Percentiles rank a stretch among this genome's conserved stretches.
Conservation (phyloP, 2,113 vertebrate genomes). For the Triplophysa rosa region DNA sequence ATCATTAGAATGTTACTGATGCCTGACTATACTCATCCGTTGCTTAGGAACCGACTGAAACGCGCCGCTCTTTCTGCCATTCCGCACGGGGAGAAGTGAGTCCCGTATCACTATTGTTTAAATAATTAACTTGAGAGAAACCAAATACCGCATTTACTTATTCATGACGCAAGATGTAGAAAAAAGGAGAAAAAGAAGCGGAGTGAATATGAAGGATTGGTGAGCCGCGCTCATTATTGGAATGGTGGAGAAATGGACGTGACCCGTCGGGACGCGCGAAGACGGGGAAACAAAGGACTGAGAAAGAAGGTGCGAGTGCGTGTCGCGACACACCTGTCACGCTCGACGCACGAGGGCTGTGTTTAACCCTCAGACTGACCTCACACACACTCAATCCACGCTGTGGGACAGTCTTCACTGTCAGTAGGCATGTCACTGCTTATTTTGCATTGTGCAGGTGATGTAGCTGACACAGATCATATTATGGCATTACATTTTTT, state of each 20-base stretch:
- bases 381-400: constrained; percentile 59
- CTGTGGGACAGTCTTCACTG: background rate
- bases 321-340: constrained; percentile 55
- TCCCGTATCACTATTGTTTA: constrained; percentile 78
- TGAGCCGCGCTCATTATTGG: constrained; percentile 55
- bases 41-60: constrained; percentile 79
- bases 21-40: constrained; percentile 76
- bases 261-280: constrained; percentile 49
- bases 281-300: constrained; percentile 44
- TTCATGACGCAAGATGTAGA: constrained; percentile 71
- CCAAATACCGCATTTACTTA: constrained; percentile 77
- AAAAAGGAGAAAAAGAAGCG: constrained; percentile 50
- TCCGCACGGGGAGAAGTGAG: constrained; percentile 72
- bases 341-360: background rate
- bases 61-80: constrained; percentile 60
- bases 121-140: constrained; percentile 79
- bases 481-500: too few species aligned
- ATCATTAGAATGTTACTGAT: constrained; percentile 80
- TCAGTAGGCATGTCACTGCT: too few species aligned
- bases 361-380: constrained; percentile 46
- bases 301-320: constrained; percentile 46
- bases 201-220: constrained; percentile 54
- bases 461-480: too few species aligned
- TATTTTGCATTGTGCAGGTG: background rate
- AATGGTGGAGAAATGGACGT: constrained; percentile 49